Evolutionary conservation across 1,140 invertebrate species (phyloP), one percentile per base, ranked within the genome.

Genomic region (Tribolium madens): DNA sequence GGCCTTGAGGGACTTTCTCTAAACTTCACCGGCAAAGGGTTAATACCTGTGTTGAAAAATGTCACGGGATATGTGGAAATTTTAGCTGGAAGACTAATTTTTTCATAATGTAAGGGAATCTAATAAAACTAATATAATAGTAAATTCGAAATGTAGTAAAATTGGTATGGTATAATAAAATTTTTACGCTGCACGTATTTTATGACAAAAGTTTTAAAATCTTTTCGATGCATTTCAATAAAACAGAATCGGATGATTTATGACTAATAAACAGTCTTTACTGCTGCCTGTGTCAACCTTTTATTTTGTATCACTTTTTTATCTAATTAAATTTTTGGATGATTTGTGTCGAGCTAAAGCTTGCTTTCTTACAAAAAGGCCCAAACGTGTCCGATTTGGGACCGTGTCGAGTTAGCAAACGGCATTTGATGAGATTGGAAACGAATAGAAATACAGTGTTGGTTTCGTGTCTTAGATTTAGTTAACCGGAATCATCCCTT

Each of bases 391-490:
- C 57, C 26, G 57, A 33, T 64, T 26, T 64, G 57, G 57, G 57
- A 33, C 57, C 26, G 14, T 64, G 10, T 6, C 57, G 17, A 64
- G 21, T 33, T 64, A 64, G 21, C 14, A 26, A 64, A 33, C 57
- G 26, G 36, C 57, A 13, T 64, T 64, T 64, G 26, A 64, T 33
- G 26, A 26, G 57, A 64, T 64, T 64, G 57, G 57, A 64, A 64
- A 64, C 57, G 57, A 26, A 64, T 64, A 64, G 57, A 64, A 64
- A 64, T 64, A 64, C 57, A 64, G 26, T 64, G 57, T 64, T 33
- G 57, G 57, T 64, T 64, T 64, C 57, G 57, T 64, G 26, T 64
- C 57, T 64, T 64, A 64, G 36, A 64, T 64, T 64, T 64, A 64
- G 57, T 64, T 64, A 64, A 64, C 57, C 57, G 57, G 57, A 64